Evolutionary conservation across 2,113 vertebrate genomes (phyloP).

Genomic region (Indicator indicator): DNA sequence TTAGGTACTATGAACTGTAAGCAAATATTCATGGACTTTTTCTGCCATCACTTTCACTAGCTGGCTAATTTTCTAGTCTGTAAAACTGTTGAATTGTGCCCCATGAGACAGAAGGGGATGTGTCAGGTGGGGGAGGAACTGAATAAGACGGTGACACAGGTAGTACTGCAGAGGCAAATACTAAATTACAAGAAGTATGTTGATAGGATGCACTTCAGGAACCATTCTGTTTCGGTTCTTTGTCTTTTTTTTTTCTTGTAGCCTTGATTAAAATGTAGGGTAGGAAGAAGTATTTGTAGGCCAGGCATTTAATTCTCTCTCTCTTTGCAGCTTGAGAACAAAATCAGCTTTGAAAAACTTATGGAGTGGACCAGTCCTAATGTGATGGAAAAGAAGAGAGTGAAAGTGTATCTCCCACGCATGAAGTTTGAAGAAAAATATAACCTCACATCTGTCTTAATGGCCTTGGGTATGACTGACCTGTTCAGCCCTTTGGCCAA

Average conservation of each 20-base stretch:
- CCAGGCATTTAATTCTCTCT: background rate
- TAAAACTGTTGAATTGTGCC: background rate
- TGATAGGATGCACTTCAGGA: background rate
- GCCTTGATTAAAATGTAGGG: background rate
- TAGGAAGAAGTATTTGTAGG: background rate
- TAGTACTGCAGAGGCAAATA: background rate
- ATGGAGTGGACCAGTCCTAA: constrained; percentile 49
- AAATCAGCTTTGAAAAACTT: constrained; percentile 61
- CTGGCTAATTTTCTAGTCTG: background rate
- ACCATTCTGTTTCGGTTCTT: background rate
- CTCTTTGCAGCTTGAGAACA: constrained; percentile 69
- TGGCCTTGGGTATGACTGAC: constrained; percentile 63
- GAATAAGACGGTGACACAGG: background rate
- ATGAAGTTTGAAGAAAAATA: constrained; percentile 72
- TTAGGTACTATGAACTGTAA: background rate
- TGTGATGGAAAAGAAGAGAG: constrained; percentile 56
- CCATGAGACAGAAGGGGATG: background rate
- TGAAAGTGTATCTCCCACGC: constrained; percentile 70
- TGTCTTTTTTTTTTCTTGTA: background rate
- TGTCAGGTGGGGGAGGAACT: background rate
- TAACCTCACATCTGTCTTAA: constrained; percentile 36
- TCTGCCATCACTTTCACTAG: background rate
- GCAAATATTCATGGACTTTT: background rate
- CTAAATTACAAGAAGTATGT: background rate
- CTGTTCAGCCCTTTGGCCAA: constrained; percentile 64